Evolutionary conservation across 2,797 vertebrate species (phyloP), one percentile per base, ranked within the genome.

Genomic region (Gorsachius magnificus): DNA sequence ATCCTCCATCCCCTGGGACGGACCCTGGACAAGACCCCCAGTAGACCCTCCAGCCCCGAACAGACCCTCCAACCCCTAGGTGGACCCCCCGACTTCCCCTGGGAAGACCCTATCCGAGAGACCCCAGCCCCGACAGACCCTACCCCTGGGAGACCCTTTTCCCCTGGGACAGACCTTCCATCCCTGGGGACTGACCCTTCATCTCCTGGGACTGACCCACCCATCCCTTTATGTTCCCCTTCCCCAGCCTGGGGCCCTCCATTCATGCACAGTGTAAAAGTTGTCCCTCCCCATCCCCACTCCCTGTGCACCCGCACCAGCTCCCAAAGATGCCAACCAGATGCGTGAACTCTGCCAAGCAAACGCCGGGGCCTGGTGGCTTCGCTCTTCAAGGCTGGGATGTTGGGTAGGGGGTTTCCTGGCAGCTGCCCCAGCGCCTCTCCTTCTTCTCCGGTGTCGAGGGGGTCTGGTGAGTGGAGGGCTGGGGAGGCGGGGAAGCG

Each of bases 321-420:
- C 51, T 88, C 61, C 29, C 45, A 24, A 60, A 20, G 28, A 14
- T 29, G 70, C 31, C 53, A 53, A 0, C 25, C 1, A 9, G 66
- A 24, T 3, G 1, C 2, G 2, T 1, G 3, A 38, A 16, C 25
- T 18, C 25, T 16, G 17, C 56, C 29, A 8, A 0, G 56, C 5
- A 12, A 41, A 10, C 1, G 5, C 60, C 1, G 0, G 28, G 26
- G n/a, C 28, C 28, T 6, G 38, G 5, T n/a, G 78, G 28, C 45
- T 36, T 64, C 9, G 1, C 28, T 68, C n/a, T 31, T 12, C 25
- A 13, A 19, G 28, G n/a, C 45, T 78, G 46, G 36, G 28, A 29
- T 0, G 2, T 10, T 41, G n/a, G 33, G n/a, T 12, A 9, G 41
- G 35, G 26, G 0, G 15, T 71, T 69, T 57, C 19, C 10, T 19